Evolutionary conservation across 2,113 vertebrate species (phyloP).

Genomic region (Psilopsiagon aurifrons): DNA sequence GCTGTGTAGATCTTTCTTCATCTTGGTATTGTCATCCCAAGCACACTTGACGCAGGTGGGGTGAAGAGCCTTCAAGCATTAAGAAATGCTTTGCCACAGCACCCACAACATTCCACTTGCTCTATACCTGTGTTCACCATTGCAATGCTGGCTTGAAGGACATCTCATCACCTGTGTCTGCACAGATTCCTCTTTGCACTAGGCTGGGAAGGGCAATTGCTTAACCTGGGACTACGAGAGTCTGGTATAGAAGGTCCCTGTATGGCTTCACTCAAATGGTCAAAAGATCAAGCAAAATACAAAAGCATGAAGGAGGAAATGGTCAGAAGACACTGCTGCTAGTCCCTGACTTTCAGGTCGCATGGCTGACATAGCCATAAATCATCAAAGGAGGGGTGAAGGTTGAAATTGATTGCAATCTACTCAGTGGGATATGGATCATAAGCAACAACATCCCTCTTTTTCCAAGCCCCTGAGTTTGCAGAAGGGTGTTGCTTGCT

Average conservation of each 20-base stretch:
- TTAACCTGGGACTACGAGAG: not conserved
- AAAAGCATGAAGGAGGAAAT: not conserved
- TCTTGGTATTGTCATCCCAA: not conserved
- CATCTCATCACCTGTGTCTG: not conserved
- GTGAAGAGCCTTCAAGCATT: not conserved
- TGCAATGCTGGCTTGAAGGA: not conserved
- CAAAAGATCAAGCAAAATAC: not conserved
- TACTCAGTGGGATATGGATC: not conserved
- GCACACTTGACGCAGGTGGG: not conserved
- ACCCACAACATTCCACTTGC: not conserved
- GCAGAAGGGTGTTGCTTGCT: not conserved
- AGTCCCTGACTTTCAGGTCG: not conserved
- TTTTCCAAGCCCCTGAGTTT: not conserved
- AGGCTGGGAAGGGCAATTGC: not conserved
- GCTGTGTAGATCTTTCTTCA: not conserved
- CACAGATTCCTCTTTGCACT: not conserved
- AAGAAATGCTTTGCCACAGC: not conserved
- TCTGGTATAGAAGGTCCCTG: not conserved
- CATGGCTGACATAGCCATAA: not conserved
- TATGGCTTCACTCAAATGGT: not conserved
- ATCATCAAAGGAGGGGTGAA: not conserved
- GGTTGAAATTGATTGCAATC: not conserved
- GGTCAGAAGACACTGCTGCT: not conserved
- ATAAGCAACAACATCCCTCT: not conserved
- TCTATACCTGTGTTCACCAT: not conserved